phyloP scores from a whole-genome alignment of 1,140 invertebrate genomes.

The Trichonephila clavata region DNA sequence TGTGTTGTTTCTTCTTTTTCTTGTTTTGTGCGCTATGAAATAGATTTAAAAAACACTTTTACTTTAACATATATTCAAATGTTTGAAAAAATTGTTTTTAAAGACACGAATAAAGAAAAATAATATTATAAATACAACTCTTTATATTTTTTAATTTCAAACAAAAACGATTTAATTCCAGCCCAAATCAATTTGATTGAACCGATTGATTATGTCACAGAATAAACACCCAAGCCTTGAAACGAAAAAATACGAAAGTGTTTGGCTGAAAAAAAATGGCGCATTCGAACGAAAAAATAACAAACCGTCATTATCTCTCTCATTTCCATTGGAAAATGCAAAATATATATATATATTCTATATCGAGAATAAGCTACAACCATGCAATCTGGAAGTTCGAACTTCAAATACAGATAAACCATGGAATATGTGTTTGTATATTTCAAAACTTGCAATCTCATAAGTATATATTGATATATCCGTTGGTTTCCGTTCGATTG shows the following conservation, averaged over 20 bases:
- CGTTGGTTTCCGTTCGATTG: neutral
- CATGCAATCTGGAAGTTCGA: neutral
- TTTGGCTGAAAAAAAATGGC: neutral
- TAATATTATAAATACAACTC: too few relatives aligned
- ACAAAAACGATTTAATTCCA: too few relatives aligned
- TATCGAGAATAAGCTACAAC: neutral
- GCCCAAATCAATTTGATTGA: too few relatives aligned
- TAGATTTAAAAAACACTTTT: too few relatives aligned
- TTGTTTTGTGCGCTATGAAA: too few relatives aligned
- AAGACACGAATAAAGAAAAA: too few relatives aligned
- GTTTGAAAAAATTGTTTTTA: too few relatives aligned
- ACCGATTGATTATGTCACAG: too few relatives aligned
- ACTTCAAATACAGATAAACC: neutral
- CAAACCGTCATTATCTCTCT: neutral
- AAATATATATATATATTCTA: neutral
- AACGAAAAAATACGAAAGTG: neutral
- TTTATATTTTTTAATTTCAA: too few relatives aligned
- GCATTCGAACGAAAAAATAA: neutral
- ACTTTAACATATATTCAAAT: too few relatives aligned
- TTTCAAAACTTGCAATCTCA: neutral
- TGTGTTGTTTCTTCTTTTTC: too few relatives aligned
- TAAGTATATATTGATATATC: constrained; percentile 27
- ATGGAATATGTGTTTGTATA: neutral
- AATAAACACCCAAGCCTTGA: neutral
- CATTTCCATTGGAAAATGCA: neutral